These are phyloP conservation scores for Euglossa dilemma DNA, from an alignment of 1,140 invertebrate species.

Conservation along the genomic window DNA sequence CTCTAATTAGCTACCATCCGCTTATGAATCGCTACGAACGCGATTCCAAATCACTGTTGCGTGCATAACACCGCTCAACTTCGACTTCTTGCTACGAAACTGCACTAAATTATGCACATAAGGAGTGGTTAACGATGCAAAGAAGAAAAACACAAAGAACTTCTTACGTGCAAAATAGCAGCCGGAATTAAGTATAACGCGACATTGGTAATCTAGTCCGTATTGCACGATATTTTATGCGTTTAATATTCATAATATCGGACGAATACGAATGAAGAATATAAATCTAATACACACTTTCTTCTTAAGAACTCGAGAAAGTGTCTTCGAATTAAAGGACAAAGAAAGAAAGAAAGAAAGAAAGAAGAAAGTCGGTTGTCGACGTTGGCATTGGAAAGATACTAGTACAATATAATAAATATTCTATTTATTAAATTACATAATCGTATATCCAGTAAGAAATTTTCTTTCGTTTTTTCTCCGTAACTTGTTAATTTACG, in stretches of 20 bases:
- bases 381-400: too few relatives aligned
- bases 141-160: not conserved
- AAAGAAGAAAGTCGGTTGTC: too few relatives aligned
- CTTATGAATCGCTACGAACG: not conserved
- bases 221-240: not conserved
- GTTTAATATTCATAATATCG: not conserved
- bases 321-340: too few relatives aligned
- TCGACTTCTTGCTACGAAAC: not conserved
- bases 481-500: not conserved
- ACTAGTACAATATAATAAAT: not conserved
- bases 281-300: too few relatives aligned
- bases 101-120: not conserved
- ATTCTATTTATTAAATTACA: not conserved
- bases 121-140: not conserved
- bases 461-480: not conserved
- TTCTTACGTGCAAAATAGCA: not conserved
- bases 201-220: not conserved
- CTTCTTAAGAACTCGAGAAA: too few relatives aligned
- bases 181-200: not conserved
- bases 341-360: too few relatives aligned
- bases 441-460: not conserved
- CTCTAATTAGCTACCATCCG: conserved; percentile 5
- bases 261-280: not conserved
- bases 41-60: not conserved
- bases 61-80: not conserved